A percentile compares a stretch with the other conserved stretches of the same genome.
Evolutionary conservation across 2,888 invertebrate species (phyloP).

Genomic region (Pomacea canaliculata): DNA sequence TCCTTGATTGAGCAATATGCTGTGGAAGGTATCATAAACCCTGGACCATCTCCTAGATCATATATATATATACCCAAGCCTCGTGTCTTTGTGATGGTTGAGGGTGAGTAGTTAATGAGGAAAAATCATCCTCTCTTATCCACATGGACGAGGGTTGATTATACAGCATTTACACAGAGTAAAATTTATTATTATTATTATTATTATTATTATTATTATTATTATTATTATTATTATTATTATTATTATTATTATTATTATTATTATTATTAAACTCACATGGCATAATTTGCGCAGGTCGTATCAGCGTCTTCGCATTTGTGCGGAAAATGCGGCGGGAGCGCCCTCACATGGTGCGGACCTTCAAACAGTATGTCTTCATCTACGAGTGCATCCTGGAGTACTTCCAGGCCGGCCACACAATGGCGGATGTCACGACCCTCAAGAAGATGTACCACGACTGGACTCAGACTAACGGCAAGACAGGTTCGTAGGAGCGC

Average conservation of each 20-base stretch:
- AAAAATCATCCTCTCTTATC: background rate
- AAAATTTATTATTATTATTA: too few relatives aligned
- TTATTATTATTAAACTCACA: too few relatives aligned
- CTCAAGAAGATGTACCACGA: constrained; percentile 52
- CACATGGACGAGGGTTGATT: too few relatives aligned
- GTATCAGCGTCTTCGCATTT: constrained; percentile 63
- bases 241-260: too few relatives aligned
- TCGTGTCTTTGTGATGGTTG: background rate
- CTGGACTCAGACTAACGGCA: constrained; percentile 51
- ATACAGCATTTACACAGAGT: too few relatives aligned
- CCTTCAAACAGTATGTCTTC: constrained; percentile 65
- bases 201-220: too few relatives aligned
- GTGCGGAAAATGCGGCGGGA: constrained; percentile 60
- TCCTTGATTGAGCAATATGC: constrained; percentile 64
- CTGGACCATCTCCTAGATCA: background rate
- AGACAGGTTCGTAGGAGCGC: constrained; percentile 14
- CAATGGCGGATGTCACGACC: constrained; percentile 53
- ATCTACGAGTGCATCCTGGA: constrained; percentile 68
- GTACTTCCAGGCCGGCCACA: constrained; percentile 59
- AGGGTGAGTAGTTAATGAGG: background rate
- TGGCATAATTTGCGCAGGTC: constrained; percentile 1
- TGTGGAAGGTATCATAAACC: constrained; percentile 48
- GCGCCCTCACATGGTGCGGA: constrained; percentile 65
- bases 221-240: too few relatives aligned
- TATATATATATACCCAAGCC: too few relatives aligned